These are phyloP conservation scores for Tetramorium alpestre DNA, from an alignment of 1,140 invertebrate genomes.

Conservation along the genomic window DNA sequence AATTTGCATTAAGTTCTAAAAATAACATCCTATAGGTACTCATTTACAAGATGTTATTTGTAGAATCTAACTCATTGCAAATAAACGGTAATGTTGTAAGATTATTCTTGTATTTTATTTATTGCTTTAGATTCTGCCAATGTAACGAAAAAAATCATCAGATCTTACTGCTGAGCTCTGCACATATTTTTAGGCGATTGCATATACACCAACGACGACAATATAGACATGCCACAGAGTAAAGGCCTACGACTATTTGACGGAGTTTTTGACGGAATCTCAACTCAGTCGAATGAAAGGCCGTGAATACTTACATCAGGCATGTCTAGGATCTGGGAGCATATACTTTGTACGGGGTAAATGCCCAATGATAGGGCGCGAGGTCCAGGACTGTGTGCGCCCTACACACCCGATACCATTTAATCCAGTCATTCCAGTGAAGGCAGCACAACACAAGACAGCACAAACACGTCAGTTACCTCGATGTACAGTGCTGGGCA, in stretches of 20 bases:
- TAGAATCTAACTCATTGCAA: neutral
- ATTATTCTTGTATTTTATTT: neutral
- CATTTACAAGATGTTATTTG: neutral
- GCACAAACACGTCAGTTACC: slow-evolving; percentile 79
- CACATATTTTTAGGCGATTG: slow-evolving; percentile 2
- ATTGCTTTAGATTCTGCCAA: neutral
- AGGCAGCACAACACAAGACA: slow-evolving; percentile 84
- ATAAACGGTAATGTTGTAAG: neutral
- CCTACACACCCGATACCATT: slow-evolving; percentile 87
- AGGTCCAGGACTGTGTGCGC: slow-evolving; percentile 94
- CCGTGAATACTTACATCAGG: slow-evolving; percentile 92
- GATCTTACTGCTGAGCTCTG: neutral
- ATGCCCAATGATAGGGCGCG: slow-evolving; percentile 94
- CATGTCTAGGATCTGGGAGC: slow-evolving; percentile 93
- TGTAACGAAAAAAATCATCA: neutral
- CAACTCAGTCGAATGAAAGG: slow-evolving; percentile 28
- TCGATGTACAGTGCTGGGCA: slow-evolving; percentile 35
- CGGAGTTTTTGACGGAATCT: slow-evolving; percentile 24
- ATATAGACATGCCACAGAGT: slow-evolving; percentile 76
- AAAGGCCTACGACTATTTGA: slow-evolving; percentile 59
- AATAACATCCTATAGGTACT: neutral
- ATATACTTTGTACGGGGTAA: slow-evolving; percentile 94
- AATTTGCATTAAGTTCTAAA: neutral
- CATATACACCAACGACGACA: slow-evolving; percentile 69
- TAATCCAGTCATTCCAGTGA: slow-evolving; percentile 79